phyloP scores from a whole-genome alignment of 2,797 vertebrate species.

The Glyptemys insculpta region DNA sequence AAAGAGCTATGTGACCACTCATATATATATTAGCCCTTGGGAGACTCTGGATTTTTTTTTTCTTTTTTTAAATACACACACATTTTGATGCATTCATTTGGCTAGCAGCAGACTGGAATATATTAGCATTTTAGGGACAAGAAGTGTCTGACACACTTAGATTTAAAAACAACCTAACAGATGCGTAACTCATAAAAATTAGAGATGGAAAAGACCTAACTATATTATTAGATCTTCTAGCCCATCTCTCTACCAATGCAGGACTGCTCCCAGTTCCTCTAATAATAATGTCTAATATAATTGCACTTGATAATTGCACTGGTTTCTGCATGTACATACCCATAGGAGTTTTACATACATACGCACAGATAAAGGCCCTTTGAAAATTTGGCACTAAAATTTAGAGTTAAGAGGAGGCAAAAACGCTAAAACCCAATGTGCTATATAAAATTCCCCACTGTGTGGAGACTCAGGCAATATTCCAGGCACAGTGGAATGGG shows the following conservation, averaged over 20 bases:
- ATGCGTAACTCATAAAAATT: not conserved
- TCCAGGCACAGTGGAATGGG: slow-evolving; percentile 47
- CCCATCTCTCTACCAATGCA: not conserved
- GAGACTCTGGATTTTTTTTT: not conserved
- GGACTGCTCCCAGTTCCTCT: not conserved
- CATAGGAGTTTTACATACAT: not conserved
- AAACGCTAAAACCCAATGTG: not conserved
- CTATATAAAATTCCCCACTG: slow-evolving; percentile 56
- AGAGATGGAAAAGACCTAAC: not conserved
- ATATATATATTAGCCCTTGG: not conserved
- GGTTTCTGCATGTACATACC: not conserved
- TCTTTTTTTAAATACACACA: not conserved
- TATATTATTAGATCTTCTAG: not conserved
- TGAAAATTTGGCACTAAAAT: not conserved
- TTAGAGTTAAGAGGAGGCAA: not conserved
- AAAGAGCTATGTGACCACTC: not conserved
- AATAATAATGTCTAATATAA: not conserved
- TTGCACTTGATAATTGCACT: not conserved
- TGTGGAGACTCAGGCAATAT: slow-evolving; percentile 33
- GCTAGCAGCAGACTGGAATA: not conserved
- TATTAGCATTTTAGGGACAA: not conserved
- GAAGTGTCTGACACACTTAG: not conserved
- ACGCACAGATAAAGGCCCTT: not conserved
- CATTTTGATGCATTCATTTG: slow-evolving; percentile 15
- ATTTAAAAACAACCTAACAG: not conserved